phyloP scores from a whole-genome alignment of 2,888 invertebrate species.

The Drosophila acutilabella region DNA sequence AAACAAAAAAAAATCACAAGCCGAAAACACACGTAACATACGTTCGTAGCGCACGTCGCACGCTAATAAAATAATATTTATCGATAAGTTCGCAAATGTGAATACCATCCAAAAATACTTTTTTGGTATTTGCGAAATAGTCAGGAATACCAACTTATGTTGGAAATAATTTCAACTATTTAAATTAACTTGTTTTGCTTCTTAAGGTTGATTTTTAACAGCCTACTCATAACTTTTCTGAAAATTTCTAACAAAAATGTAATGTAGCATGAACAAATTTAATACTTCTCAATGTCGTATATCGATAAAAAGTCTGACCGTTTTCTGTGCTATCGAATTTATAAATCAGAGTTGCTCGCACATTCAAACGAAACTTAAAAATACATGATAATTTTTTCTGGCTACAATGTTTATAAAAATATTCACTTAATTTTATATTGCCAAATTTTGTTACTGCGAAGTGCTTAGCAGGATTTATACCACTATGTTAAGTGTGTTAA shows the following conservation, averaged over 20 bases:
- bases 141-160: slow-evolving; percentile 15
- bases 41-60: slow-evolving; percentile 61
- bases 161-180: no score
- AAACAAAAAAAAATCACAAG: slow-evolving; percentile 66
- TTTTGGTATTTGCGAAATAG: slow-evolving; percentile 44
- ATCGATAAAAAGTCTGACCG: slow-evolving; percentile 4
- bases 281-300: not conserved
- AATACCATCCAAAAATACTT: slow-evolving; percentile 12
- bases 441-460: no score
- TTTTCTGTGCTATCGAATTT: not conserved
- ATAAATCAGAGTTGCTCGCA: no score
- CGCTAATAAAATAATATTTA: slow-evolving; percentile 54
- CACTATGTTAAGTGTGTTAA: not conserved
- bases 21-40: slow-evolving; percentile 80
- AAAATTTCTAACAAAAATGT: no score
- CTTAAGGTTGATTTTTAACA: no score
- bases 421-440: no score
- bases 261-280: no score
- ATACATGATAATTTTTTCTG: no score
- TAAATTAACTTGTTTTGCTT: not conserved
- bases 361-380: no score
- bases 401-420: no score
- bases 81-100: slow-evolving; percentile 43
- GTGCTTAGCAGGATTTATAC: not conserved
- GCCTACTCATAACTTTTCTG: no score